Base-by-base conservation (phyloP, 2,797 vertebrate genomes). In the Sebastiscus albofasciatus region DNA sequence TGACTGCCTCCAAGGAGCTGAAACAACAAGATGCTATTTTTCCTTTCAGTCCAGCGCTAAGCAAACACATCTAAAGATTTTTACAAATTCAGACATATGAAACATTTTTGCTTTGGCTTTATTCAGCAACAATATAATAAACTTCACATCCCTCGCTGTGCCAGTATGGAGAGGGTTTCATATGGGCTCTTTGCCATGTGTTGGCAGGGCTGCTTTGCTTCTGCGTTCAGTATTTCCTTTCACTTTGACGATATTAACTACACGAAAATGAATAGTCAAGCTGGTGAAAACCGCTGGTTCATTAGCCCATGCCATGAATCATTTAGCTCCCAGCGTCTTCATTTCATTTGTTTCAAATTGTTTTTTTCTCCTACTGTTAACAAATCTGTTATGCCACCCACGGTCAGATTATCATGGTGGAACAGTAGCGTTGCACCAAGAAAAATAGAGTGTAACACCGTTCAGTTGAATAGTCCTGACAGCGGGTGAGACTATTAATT, bases 1-100 rank as follows among this genome's bases (percentile, higher is more conserved):
- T 77, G 79, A 87, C 86, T 90, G 77, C 75, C 90, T 91, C 85
- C 66, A 79, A 87, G 79, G 85, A 88, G 72, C 71, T 77, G 71
- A 82, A 88, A 92, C 77, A 82, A 87, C 46, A 82, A 39, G 29
- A 80, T 82, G 22, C 20, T 75, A 26, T 74, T 77, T 81, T 83
- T 34, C 22, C 60, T 70, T 24, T 61, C 7, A 3, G 69, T 80
- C 74, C 60, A 66, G 11, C 16, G n/a, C 71, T 79, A 61, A 71
- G 54, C 39, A 88, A 82, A 82, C 58, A 49, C 16, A 75, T 83
- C 18, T 22, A 14, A 76, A 34, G 20, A 67, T 79, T 80, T n/a
- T 62, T 27, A 80, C 36, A 78, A 66, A 80, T 71, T 80, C 74
- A 79, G 79, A 81, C 77, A 58, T 80, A 39, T 76, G 72, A 84